These are phyloP conservation scores for Borostomias antarcticus DNA, from an alignment of 2,797 vertebrate species.

Conservation along the genomic window DNA sequence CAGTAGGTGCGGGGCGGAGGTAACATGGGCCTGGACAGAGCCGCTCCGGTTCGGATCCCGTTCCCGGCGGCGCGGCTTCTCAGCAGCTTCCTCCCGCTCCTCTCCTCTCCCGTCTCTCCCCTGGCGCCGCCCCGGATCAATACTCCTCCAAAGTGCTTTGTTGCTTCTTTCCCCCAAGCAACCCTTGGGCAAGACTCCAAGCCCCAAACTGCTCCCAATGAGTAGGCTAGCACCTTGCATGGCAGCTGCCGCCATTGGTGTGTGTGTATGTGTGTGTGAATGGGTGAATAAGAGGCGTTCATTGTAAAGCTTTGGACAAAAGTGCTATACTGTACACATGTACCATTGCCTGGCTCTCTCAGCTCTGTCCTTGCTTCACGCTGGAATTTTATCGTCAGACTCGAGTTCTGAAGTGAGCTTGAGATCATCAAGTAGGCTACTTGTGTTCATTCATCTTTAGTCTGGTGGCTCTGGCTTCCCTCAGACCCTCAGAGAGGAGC, in stretches of 20 bases:
- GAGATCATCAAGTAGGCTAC: slow-evolving; percentile 40
- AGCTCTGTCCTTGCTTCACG: slow-evolving; percentile 13
- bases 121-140: slow-evolving; percentile 52
- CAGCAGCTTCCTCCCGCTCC: neutral
- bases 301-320: too few species aligned
- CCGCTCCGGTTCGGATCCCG: too few species aligned
- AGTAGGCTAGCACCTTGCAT: too few species aligned
- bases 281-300: too few species aligned
- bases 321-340: too few species aligned
- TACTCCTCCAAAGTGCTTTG: slow-evolving; percentile 46
- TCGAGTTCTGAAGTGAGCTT: slow-evolving; percentile 25
- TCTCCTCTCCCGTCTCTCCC: neutral
- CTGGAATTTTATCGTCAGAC: slow-evolving; percentile 23
- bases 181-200: slow-evolving; percentile 56
- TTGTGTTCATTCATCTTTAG: slow-evolving; percentile 39
- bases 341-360: slow-evolving; percentile 35
- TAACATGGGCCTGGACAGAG: too few species aligned
- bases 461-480: slow-evolving; percentile 32
- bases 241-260: too few species aligned
- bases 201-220: too few species aligned
- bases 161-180: slow-evolving; percentile 28
- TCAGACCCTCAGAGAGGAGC: neutral
- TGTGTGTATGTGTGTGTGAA: too few species aligned
- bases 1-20: too few species aligned
- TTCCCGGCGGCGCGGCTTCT: too few species aligned